These are phyloP conservation scores for Drosophila suzukii DNA, from an alignment of 1,140 invertebrate genomes.

Conservation along the genomic window DNA sequence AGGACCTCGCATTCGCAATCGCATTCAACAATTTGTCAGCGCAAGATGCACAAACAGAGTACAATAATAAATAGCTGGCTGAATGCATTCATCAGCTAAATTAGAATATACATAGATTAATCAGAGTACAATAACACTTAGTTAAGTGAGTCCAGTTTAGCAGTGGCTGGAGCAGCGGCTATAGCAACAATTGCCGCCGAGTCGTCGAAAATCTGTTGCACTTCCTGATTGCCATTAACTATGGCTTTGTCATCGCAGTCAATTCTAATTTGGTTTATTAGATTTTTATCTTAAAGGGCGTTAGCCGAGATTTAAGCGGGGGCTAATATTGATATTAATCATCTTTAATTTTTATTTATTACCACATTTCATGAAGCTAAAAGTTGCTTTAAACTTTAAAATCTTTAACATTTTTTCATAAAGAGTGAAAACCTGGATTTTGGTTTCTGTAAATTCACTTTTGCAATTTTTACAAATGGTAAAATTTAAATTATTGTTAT, in stretches of 20 bases:
- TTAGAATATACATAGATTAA: slow-evolving; percentile 71
- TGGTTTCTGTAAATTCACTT: no score
- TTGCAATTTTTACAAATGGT: no score
- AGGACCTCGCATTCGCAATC: slow-evolving; percentile 17
- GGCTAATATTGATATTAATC: neutral
- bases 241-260: slow-evolving; percentile 4
- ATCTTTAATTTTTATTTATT: no score
- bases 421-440: no score
- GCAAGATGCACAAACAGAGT: slow-evolving; percentile 52
- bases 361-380: no score
- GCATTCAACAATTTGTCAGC: slow-evolving; percentile 61
- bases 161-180: slow-evolving; percentile 1
- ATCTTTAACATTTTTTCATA: no score
- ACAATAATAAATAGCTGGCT: slow-evolving; percentile 41
- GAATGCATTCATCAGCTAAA: slow-evolving; percentile 66
- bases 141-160: slow-evolving; percentile 41
- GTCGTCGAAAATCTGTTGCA: slow-evolving; percentile 43
- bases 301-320: neutral
- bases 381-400: no score
- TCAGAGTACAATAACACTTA: slow-evolving; percentile 57
- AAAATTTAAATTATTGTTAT: no score
- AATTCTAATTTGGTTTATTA: slow-evolving; percentile 11
- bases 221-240: slow-evolving; percentile 34
- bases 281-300: neutral
- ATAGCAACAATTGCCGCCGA: slow-evolving; percentile 7